Evolutionary conservation across 1,140 invertebrate genomes (phyloP), one percentile per base, ranked within the genome.

Genomic region (Neomicropteryx cornuta): DNA sequence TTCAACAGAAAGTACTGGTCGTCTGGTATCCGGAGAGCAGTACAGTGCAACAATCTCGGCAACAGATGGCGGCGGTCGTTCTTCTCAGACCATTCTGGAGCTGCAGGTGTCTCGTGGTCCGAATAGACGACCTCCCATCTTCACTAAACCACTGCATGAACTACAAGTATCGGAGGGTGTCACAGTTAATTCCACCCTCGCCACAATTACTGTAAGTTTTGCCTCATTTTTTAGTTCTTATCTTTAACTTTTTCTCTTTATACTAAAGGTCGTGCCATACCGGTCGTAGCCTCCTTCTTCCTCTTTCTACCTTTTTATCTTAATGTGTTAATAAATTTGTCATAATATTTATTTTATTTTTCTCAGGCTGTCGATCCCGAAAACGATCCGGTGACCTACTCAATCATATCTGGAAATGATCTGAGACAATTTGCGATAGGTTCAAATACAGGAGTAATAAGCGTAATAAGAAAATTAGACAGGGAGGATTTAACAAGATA

Each of bases 41-140:
- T 93, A 88, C 58, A 87, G 83, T 51, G 79, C 92, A 8, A 91
- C 87, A 1, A 76, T 92, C 0, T 79, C 87, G 56, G 88, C 86
- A 3, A 77, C 72, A 11, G 80, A 83, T 51, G 71, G 71, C 4
- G 77, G 76, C 18, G 79, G 80, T 2, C 68, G 79, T 10, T 78
- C 75, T 41, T 79, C 77, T 3, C 86, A 91, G 51, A 83, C 81
- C 0, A 88, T 91, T 42, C 77, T 91, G 5, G 87, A 92, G 56
- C 72, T 93, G 8, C 38, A 51, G 4, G 59, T 68, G 0, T 56
- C 62, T 0, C 62, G 86, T 0, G 87, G 87, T 10, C 87, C 88
- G 0, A 93, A 93, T 51, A 84, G 84, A 0, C 74, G 82, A 39
- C 79, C 85, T 4, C 89, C 89, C 0, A 73, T 81, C 28, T 93